Evolutionary conservation across 2,113 vertebrate species (phyloP).

Genomic region (Oreocharis arfaki): DNA sequence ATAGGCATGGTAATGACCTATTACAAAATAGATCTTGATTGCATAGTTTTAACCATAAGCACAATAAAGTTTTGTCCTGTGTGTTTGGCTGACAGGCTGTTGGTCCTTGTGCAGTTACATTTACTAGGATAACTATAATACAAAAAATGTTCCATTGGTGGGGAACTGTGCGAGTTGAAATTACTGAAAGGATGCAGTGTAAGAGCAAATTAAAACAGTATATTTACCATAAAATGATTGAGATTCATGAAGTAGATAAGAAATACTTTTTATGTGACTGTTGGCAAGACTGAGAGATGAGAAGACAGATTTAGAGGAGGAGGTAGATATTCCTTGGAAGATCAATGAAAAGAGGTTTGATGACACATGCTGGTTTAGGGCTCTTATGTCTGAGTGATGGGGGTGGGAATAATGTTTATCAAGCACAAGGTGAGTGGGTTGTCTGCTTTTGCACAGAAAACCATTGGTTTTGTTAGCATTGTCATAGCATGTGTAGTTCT

Average conservation of each 20-base stretch:
- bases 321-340: conserved; percentile 27
- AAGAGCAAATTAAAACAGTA: neutral
- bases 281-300: neutral
- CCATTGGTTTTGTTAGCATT: neutral
- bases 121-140: neutral
- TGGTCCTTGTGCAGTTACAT: neutral
- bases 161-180: neutral
- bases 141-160: neutral
- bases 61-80: neutral
- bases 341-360: conserved; percentile 8
- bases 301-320: conserved; percentile 55
- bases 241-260: neutral
- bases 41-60: neutral
- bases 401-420: neutral
- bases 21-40: neutral
- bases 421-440: conserved; percentile 18
- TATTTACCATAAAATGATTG: neutral
- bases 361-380: neutral
- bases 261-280: neutral
- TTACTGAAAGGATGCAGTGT: neutral
- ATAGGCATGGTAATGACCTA: neutral
- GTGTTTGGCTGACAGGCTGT: neutral
- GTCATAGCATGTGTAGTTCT: neutral
- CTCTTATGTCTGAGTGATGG: neutral
- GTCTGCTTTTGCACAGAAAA: neutral